phyloP scores from a whole-genome alignment of 2,888 invertebrate genomes.

The Chymomyza procnemis region DNA sequence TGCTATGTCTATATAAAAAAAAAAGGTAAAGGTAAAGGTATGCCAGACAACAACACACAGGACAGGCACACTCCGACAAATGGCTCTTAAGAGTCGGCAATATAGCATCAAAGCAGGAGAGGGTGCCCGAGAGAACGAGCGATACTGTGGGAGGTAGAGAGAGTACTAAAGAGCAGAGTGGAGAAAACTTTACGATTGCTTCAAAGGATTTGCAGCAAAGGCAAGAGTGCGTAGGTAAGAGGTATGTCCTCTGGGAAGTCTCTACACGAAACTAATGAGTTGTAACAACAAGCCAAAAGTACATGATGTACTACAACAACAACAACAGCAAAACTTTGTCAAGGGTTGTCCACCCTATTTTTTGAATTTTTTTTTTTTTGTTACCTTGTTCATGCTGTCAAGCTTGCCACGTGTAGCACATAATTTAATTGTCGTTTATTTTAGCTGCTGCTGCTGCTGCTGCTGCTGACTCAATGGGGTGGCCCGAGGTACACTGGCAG shows the following conservation, averaged over 20 bases:
- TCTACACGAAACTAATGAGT: conserved; percentile 63
- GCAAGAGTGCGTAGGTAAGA: neutral
- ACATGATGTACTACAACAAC: conserved; percentile 38
- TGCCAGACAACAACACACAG: neutral
- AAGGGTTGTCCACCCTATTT: neutral
- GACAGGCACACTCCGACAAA: neutral
- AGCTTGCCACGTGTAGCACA: conserved; percentile 43
- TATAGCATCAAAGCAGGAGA: neutral
- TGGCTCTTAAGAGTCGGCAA: conserved; percentile 29
- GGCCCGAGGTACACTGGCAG: too few relatives aligned
- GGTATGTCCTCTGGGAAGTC: conserved; percentile 11
- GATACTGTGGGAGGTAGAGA: too few relatives aligned
- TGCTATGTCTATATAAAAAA: too few relatives aligned
- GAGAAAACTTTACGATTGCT: conserved; percentile 62
- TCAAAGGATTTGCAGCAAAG: conserved; percentile 51
- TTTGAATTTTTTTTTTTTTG: neutral
- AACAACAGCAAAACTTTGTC: neutral
- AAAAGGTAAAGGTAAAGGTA: neutral
- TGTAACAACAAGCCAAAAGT: conserved; percentile 61
- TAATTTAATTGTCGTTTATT: conserved; percentile 56
- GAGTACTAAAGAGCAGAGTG: conserved; percentile 16
- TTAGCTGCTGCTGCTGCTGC: neutral
- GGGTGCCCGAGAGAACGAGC: too few relatives aligned
- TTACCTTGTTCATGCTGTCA: neutral
- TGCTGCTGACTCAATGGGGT: neutral